Evolutionary conservation across 2,888 invertebrate species (phyloP), one percentile per base, ranked within the genome.

Genomic region (Ecliptopera silaceata): DNA sequence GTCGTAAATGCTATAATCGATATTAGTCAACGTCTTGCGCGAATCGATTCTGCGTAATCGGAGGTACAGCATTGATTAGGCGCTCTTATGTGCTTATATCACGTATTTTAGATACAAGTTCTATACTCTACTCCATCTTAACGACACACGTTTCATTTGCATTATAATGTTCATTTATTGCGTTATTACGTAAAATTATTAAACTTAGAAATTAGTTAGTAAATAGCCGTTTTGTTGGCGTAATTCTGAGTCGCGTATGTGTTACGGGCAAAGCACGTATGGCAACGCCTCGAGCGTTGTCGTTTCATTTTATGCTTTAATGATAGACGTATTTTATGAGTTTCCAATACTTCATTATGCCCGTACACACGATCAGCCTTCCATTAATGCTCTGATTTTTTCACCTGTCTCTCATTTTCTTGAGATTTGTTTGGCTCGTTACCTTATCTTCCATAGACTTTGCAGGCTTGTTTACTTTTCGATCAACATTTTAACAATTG

Each of bases 1-100:
- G 79, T 79, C 77, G 79, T 82, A 80, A 84, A 84, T 80, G 79
- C 81, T 82, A 80, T 86, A 82, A 86, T 85, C 83, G 82, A 81
- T 84, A 80, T 86, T 82, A 80, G 81, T 80, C 75, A 71, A 78
- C 77, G 75, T 82, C 79, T 76, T 75, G 74, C 74, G 75, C 54
- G 78, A 80, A 82, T 83, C 84, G 84, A 79, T 85, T 87, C 83
- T 74, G 65, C 70, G 83, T 86, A 86, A 80, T 78, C 79, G 77
- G 71, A 81, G 75, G 78, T 74, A 80, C 75, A 78, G 77, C 79
- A 76, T 75, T 84, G 82, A 86, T 85, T 86, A 84, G 75, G 68
- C 67, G 68, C 79, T 79, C 75, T 79, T 75, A 79, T 65, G 68
- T 65, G 73, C 73, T 71, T 69, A 68, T 74, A 81, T 76, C 78